Evolutionary conservation across 2,797 vertebrate species (phyloP).

Genomic region (Calcarius lapponicus): DNA sequence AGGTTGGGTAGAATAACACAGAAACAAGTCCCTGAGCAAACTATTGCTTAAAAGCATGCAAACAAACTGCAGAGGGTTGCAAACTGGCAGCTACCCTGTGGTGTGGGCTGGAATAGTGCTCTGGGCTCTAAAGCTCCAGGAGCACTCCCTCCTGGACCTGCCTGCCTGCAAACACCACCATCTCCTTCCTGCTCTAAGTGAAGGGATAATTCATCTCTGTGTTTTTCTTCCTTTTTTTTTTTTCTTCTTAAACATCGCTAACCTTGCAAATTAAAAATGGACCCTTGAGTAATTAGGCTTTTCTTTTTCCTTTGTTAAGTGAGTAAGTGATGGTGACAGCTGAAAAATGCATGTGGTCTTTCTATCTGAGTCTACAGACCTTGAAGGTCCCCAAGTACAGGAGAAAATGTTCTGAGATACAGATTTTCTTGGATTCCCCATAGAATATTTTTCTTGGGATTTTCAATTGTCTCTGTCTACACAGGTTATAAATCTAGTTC

Average conservation of each 20-base stretch:
- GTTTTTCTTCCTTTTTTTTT: neutral
- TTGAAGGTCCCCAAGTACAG: conserved; percentile 31
- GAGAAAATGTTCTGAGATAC: conserved; percentile 23
- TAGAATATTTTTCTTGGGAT: conserved; percentile 44
- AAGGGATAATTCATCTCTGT: conserved; percentile 24
- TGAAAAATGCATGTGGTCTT: conserved; percentile 13
- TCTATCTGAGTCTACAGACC: neutral
- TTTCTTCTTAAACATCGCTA: neutral
- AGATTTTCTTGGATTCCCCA: conserved; percentile 50
- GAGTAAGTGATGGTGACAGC: conserved; percentile 28
- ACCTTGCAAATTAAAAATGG: conserved; percentile 44
- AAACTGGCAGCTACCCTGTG: neutral
- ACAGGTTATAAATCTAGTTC: conserved; percentile 63
- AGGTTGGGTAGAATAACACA: neutral
- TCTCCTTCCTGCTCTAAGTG: neutral
- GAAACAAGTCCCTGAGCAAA: neutral
- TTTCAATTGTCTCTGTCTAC: conserved; percentile 49
- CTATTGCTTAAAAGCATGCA: neutral
- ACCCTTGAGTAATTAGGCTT: conserved; percentile 49
- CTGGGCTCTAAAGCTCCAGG: neutral
- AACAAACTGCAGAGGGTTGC: neutral
- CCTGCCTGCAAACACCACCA: neutral
- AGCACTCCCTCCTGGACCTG: neutral
- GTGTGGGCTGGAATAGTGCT: neutral
- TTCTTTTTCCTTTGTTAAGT: conserved; percentile 51